These are phyloP conservation scores for Apeltes quadracus DNA, from an alignment of 2,113 vertebrate species.

Conservation along the genomic window DNA sequence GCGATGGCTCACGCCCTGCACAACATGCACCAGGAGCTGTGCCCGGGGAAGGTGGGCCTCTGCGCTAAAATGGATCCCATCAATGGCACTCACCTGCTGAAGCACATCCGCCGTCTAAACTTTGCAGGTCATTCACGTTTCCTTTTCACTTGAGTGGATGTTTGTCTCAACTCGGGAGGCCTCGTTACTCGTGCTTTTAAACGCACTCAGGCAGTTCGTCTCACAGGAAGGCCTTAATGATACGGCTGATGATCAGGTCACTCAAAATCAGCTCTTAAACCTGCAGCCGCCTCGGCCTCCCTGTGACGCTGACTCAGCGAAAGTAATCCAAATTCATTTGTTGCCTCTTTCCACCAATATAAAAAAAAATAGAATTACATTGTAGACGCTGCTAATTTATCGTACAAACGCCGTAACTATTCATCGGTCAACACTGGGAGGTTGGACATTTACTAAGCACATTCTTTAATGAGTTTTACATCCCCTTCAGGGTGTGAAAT, in stretches of 20 bases:
- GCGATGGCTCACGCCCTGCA: conserved; percentile 96
- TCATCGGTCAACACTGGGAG: neutral
- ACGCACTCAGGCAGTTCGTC: neutral
- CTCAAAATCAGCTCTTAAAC: neutral
- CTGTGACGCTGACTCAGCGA: neutral
- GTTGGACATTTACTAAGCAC: neutral
- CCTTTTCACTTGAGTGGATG: neutral
- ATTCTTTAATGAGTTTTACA: neutral
- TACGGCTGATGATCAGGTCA: too few species aligned
- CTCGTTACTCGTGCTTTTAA: neutral
- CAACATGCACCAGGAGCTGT: conserved; percentile 93
- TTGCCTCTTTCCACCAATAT: too few species aligned
- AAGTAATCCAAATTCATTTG: too few species aligned
- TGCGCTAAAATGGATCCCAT: conserved; percentile 93
- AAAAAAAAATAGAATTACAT: too few species aligned
- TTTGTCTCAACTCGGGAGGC: neutral
- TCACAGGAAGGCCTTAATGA: neutral
- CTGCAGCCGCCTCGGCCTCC: neutral
- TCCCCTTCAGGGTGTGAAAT: neutral
- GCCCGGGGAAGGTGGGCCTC: conserved; percentile 90
- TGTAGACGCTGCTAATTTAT: neutral
- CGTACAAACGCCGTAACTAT: neutral
- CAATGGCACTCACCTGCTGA: conserved; percentile 91
- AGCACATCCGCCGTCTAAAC: conserved; percentile 93
- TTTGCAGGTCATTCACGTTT: conserved; percentile 87